Evolutionary conservation across 2,113 vertebrate genomes (phyloP).

Genomic region (Cinclus cinclus): DNA sequence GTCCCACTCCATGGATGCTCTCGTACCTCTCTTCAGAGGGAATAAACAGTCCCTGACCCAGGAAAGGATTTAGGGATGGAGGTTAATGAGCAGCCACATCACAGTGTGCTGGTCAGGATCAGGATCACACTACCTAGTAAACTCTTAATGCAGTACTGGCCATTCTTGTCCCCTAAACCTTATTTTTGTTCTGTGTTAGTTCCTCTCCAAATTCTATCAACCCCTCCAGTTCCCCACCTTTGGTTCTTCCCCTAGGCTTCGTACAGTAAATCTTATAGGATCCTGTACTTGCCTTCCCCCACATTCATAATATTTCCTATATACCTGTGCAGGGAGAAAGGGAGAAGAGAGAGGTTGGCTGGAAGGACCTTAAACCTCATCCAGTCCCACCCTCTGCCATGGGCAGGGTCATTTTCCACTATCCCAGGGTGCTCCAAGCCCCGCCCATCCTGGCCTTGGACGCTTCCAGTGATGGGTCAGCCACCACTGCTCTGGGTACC

Average conservation of each 20-base stretch:
- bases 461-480: not conserved
- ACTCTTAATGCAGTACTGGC: not conserved
- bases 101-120: not conserved
- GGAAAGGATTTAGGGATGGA: not conserved
- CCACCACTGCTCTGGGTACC: not conserved
- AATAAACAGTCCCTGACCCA: not conserved
- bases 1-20: fast-evolving
- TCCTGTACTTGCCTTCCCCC: not conserved
- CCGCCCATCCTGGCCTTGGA: fast-evolving
- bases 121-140: not conserved
- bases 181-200: not conserved
- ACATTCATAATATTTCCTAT: not conserved
- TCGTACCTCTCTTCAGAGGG: not conserved
- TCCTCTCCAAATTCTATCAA: not conserved
- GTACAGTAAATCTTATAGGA: not conserved
- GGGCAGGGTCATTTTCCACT: not conserved
- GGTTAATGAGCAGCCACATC: not conserved
- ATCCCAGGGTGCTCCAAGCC: not conserved
- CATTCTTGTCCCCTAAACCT: not conserved
- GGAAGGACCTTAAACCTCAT: not conserved
- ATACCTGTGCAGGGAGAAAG: not conserved
- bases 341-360: not conserved
- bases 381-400: not conserved
- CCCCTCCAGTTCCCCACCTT: not conserved
- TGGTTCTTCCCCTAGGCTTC: not conserved